Conservation (phyloP, 2,113 vertebrate species). For the Engraulis encrasicolus region DNA sequence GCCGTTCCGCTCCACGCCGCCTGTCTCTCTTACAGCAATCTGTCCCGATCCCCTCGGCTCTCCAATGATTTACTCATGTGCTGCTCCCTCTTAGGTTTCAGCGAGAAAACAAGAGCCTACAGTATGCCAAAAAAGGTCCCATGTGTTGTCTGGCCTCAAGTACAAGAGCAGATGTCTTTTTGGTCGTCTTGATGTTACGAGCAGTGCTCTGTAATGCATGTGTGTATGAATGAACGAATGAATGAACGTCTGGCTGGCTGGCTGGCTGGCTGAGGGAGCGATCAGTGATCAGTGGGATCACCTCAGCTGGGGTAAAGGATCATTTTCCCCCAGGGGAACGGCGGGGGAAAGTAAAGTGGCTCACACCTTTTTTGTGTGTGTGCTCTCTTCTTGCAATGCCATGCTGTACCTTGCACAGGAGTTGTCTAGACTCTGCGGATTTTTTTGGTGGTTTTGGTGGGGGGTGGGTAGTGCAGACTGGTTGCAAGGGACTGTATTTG, state of each 20-base stretch:
- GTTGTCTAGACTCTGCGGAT: background rate
- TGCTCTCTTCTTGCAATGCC: background rate
- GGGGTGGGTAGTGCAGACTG: background rate
- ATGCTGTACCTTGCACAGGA: background rate
- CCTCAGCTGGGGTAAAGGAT: background rate
- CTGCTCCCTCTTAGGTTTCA: background rate
- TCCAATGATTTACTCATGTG: background rate
- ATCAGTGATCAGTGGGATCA: background rate
- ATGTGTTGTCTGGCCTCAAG: background rate
- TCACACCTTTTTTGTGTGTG: background rate
- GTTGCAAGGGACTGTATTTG: background rate
- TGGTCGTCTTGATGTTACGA: background rate
- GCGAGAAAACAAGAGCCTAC: background rate
- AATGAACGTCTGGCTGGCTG: background rate
- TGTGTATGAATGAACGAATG: constrained; percentile 4
- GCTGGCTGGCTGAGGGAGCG: too few species aligned
- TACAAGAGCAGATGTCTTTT: background rate
- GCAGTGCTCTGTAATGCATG: background rate
- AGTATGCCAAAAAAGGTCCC: constrained; percentile 3
- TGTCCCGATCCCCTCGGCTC: background rate
- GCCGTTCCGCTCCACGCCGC: background rate
- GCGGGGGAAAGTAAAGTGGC: background rate
- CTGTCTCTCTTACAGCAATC: background rate
- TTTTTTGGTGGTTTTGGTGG: background rate
- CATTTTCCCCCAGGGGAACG: background rate